Percentiles rank a stretch among this genome's conserved stretches.
These are phyloP conservation scores for Gallinago media DNA, from an alignment of 2,113 vertebrate species.

Conservation along the genomic window DNA sequence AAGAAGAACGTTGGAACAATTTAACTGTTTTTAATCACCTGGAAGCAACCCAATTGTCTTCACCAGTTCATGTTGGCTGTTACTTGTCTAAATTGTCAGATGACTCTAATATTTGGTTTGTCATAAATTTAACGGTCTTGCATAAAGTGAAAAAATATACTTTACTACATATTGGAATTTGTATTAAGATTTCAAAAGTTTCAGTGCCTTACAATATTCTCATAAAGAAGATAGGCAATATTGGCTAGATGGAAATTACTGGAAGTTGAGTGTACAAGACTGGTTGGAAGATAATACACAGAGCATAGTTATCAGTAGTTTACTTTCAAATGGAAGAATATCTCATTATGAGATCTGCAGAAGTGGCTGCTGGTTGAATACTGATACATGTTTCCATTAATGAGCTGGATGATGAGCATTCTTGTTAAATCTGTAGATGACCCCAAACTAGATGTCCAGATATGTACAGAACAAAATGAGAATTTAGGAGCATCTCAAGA, in stretches of 20 bases:
- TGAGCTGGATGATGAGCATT: constrained; percentile 19
- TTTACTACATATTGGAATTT: not conserved
- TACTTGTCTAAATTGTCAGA: not conserved
- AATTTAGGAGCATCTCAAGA: not conserved
- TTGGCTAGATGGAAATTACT: not conserved
- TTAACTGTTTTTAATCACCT: not conserved
- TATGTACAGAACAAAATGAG: not conserved
- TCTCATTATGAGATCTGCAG: not conserved
- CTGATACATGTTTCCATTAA: not conserved
- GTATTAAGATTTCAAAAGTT: not conserved
- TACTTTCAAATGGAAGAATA: not conserved
- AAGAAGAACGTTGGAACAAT: not conserved
- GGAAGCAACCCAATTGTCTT: not conserved
- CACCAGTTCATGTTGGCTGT: not conserved
- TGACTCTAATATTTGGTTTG: not conserved
- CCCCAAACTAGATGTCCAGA: not conserved
- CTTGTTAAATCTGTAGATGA: constrained; percentile 15
- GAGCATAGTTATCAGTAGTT: not conserved
- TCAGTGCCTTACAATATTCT: not conserved
- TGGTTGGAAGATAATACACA: not conserved
- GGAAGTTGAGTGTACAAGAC: not conserved
- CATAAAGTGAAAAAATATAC: not conserved
- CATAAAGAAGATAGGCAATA: not conserved
- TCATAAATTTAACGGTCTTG: not conserved
- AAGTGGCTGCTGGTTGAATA: not conserved